Percentiles rank a stretch among this genome's conserved stretches.
phyloP scores from a whole-genome alignment of 2,113 vertebrate genomes.

The Tinamus guttatus region DNA sequence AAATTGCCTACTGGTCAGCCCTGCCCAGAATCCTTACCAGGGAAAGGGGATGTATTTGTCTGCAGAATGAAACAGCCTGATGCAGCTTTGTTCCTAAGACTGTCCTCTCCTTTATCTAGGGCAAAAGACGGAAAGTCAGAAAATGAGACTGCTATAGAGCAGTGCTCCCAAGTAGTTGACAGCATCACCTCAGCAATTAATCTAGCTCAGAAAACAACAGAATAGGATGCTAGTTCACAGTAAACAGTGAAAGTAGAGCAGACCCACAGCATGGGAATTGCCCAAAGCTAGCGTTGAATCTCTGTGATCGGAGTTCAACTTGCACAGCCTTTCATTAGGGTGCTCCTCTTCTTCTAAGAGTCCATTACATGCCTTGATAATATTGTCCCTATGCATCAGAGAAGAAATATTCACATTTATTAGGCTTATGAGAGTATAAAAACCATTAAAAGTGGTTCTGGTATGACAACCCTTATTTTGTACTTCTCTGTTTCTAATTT shows the following conservation, averaged over 20 bases:
- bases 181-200: background rate
- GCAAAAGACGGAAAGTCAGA: background rate
- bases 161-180: background rate
- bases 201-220: background rate
- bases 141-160: background rate
- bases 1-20: background rate
- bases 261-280: background rate
- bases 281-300: background rate
- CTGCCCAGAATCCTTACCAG: conserved; percentile 7
- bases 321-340: background rate
- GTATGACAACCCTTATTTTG: conserved; percentile 10
- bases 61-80: background rate
- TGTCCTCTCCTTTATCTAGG: background rate
- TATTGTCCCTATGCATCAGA: background rate
- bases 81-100: background rate
- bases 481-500: conserved; percentile 33
- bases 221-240: background rate
- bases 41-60: conserved; percentile 1
- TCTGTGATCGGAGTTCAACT: background rate
- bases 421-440: conserved; percentile 3
- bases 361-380: background rate
- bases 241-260: background rate
- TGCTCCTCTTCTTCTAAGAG: background rate
- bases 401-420: conserved; percentile 11
- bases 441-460: background rate